These are phyloP conservation scores for Liasis olivaceus DNA, from an alignment of 2,797 vertebrate genomes.

Conservation along the genomic window DNA sequence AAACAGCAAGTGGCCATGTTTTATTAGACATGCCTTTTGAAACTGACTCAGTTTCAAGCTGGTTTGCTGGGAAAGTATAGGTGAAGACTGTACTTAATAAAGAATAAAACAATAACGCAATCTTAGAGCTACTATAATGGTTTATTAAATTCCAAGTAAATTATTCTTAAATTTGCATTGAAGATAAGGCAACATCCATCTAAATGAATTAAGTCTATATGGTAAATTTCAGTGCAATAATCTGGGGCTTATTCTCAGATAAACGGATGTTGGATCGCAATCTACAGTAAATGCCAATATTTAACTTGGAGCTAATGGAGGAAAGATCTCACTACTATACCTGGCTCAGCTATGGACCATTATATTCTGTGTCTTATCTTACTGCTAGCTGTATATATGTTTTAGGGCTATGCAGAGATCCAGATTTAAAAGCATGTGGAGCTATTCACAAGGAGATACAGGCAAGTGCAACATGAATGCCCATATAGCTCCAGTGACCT, in stretches of 20 bases:
- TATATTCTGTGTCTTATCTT: not conserved
- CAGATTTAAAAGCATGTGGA: not conserved
- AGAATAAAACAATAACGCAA: not conserved
- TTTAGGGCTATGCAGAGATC: not conserved
- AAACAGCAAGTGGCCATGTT: not conserved
- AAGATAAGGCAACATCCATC: not conserved
- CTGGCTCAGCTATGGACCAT: not conserved
- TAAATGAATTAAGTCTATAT: conserved; percentile 16
- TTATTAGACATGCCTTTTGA: not conserved
- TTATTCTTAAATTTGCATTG: not conserved
- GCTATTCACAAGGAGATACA: not conserved
- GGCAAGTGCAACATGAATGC: not conserved
- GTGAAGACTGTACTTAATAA: not conserved
- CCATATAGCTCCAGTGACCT: not conserved
- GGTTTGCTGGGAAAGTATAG: not conserved
- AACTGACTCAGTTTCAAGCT: not conserved
- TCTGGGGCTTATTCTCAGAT: not conserved
- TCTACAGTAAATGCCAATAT: not conserved
- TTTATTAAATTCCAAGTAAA: not conserved
- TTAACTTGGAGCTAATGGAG: not conserved
- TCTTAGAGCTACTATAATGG: not conserved
- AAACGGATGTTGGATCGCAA: not conserved
- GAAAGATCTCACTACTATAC: not conserved
- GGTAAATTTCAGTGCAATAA: accelerated
- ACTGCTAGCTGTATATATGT: not conserved